Percentiles rank a stretch among this genome's conserved stretches.
These are phyloP conservation scores for Cryptoprocta ferox DNA, from an alignment of 2,797 vertebrate genomes.

Conservation along the genomic window DNA sequence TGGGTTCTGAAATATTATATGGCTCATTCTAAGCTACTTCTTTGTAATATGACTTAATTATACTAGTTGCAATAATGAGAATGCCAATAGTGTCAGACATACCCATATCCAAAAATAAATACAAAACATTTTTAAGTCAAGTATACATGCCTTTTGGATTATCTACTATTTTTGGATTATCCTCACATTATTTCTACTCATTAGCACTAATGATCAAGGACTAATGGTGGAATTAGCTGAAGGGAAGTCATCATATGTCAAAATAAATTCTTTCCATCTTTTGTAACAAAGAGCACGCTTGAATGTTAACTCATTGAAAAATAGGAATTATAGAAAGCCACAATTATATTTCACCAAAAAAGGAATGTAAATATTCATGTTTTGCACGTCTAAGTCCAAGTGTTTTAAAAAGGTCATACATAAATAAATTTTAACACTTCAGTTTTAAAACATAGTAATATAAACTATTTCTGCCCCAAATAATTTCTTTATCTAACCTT, in stretches of 20 bases:
- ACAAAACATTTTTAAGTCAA: neutral
- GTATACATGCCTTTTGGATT: constrained; percentile 57
- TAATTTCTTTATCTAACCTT: neutral
- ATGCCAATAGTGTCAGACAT: neutral
- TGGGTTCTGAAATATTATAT: neutral
- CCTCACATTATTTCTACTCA: constrained; percentile 29
- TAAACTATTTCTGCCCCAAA: neutral
- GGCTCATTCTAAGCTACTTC: constrained; percentile 30
- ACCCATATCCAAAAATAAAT: constrained; percentile 52
- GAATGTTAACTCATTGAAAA: constrained; percentile 5
- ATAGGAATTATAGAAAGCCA: neutral
- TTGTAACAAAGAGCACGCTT: constrained; percentile 32
- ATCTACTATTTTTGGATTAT: constrained; percentile 47
- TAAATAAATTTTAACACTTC: neutral
- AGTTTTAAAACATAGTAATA: neutral
- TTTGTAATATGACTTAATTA: constrained; percentile 49
- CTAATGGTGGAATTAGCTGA: constrained; percentile 53
- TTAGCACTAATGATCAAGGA: constrained; percentile 56
- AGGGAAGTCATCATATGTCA: constrained; percentile 14
- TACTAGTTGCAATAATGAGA: constrained; percentile 11
- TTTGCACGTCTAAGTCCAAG: neutral
- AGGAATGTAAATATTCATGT: neutral
- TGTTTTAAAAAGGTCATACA: neutral
- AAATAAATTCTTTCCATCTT: constrained; percentile 63
- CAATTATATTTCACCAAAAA: constrained; percentile 13